Conservation (phyloP, 1,140 invertebrate species). For the Papilio xuthus region DNA sequence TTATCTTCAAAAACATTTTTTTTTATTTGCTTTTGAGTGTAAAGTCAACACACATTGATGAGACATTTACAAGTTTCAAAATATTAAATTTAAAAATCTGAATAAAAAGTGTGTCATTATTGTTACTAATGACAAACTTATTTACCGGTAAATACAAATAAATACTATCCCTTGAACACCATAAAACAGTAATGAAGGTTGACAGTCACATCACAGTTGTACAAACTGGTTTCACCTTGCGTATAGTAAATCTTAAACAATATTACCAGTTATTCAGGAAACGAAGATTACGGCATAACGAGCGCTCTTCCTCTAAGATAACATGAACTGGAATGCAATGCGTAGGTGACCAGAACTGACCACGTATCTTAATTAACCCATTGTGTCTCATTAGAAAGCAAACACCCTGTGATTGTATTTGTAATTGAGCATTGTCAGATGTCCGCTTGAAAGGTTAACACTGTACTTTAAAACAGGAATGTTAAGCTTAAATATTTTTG, state of each 20-base stretch:
- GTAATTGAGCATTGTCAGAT: conserved; percentile 56
- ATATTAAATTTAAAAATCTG: not conserved
- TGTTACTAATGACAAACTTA: not conserved
- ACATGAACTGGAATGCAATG: conserved; percentile 43
- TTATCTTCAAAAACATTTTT: too few species aligned
- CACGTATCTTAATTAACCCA: conserved; percentile 70
- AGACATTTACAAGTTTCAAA: not conserved
- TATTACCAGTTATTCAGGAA: conserved; percentile 41
- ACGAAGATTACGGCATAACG: conserved; percentile 26
- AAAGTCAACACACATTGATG: too few species aligned
- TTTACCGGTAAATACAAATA: not conserved
- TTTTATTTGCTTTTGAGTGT: too few species aligned
- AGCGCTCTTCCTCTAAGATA: conserved; percentile 36
- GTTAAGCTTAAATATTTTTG: conserved; percentile 39
- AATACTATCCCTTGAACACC: not conserved
- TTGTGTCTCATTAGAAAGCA: conserved; percentile 66
- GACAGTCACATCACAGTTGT: not conserved
- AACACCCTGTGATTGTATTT: conserved; percentile 56
- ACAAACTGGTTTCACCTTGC: conserved; percentile 5
- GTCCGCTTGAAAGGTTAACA: conserved; percentile 56
- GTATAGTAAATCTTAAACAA: conserved; percentile 5
- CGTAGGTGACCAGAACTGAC: conserved; percentile 56
- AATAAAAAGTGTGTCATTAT: not conserved
- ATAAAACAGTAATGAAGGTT: not conserved
- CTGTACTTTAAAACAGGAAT: conserved; percentile 49